phyloP scores from a whole-genome alignment of 2,113 vertebrate genomes.

The Calidris pygmaea region DNA sequence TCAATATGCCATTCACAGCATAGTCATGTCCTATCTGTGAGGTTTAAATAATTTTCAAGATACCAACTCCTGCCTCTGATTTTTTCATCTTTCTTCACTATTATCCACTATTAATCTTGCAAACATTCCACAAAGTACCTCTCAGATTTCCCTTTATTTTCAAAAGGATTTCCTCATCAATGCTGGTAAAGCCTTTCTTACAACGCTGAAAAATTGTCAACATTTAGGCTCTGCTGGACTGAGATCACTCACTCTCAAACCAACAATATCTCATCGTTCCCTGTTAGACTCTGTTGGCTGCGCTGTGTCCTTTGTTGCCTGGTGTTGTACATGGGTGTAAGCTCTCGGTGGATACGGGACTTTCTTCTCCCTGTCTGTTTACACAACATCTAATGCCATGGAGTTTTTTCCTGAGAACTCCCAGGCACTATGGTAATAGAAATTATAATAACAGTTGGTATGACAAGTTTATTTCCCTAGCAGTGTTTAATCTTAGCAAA shows the following conservation, averaged over 20 bases:
- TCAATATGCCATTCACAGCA: background rate
- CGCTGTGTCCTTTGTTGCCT: background rate
- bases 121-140: background rate
- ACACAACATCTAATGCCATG: background rate
- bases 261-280: background rate
- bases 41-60: background rate
- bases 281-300: background rate
- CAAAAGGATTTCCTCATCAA: background rate
- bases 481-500: slow-evolving; percentile 16
- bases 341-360: background rate
- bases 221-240: background rate
- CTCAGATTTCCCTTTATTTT: background rate
- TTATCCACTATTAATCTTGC: background rate
- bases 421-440: background rate
- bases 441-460: background rate
- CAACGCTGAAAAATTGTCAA: background rate
- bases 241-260: background rate
- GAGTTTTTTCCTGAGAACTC: background rate
- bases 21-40: background rate
- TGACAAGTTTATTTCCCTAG: slow-evolving; percentile 32
- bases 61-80: background rate
- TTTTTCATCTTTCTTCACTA: background rate
- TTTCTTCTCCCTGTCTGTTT: background rate
- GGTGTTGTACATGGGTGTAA: background rate
- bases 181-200: background rate